These are phyloP conservation scores for Anagrus nilaparvatae DNA, from an alignment of 1,140 invertebrate species.

Conservation along the genomic window DNA sequence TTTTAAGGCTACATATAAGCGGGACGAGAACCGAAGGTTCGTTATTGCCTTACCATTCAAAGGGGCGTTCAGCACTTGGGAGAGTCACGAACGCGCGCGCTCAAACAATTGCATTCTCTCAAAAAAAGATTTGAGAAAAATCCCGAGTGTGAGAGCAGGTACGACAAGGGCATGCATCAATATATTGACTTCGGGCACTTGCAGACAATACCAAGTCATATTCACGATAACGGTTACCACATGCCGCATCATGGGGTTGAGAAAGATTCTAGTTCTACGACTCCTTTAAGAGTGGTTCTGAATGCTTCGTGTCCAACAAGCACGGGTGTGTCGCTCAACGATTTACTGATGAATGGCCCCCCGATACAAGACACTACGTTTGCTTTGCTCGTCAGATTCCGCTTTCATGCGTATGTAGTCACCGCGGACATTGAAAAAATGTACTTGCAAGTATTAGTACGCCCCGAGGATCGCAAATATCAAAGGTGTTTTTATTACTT, in stretches of 20 bases:
- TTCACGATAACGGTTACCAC: background rate
- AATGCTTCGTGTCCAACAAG: background rate
- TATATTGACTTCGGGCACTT: background rate
- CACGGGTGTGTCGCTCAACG: background rate
- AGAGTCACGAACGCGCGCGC: constrained; percentile 11
- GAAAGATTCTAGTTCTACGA: background rate
- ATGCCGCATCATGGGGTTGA: background rate
- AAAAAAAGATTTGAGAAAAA: constrained; percentile 9
- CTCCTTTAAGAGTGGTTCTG: background rate
- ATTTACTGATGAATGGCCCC: no score
- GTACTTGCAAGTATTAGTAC: constrained; percentile 29
- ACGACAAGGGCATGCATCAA: background rate
- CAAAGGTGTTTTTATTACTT: constrained; percentile 17
- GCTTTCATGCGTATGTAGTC: constrained; percentile 18
- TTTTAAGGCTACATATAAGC: constrained; percentile 18
- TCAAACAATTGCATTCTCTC: constrained; percentile 4
- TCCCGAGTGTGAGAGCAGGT: no score
- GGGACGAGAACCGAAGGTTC: constrained; percentile 19
- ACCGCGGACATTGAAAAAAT: constrained; percentile 33
- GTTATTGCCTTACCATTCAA: constrained; percentile 22
- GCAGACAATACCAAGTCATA: no score
- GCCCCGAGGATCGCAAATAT: constrained; percentile 12
- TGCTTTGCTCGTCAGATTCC: no score
- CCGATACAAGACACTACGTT: no score
- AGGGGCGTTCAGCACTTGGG: constrained; percentile 6